phyloP scores from a whole-genome alignment of 2,113 vertebrate genomes.

The Trinectes maculatus region DNA sequence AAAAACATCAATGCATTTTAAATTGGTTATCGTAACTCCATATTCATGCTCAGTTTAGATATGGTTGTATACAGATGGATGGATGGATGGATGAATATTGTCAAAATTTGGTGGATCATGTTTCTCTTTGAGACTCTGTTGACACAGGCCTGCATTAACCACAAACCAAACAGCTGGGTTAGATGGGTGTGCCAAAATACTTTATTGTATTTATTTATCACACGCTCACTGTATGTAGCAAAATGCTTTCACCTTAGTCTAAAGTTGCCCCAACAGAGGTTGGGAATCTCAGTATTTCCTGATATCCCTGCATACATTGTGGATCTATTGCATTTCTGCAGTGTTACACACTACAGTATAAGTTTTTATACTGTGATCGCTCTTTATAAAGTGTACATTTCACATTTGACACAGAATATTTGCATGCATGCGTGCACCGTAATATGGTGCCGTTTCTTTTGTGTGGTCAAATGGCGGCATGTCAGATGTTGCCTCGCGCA shows the following conservation, averaged over 20 bases:
- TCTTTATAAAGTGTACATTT: not conserved
- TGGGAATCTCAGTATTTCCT: no score
- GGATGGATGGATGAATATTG: not conserved
- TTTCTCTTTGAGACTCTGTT: no score
- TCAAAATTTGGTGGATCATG: not conserved
- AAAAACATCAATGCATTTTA: conserved; percentile 26
- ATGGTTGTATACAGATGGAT: conserved; percentile 14
- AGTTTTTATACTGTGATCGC: conserved; percentile 1
- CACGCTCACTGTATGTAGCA: not conserved
- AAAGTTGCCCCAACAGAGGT: not conserved
- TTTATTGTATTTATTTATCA: conserved; percentile 2
- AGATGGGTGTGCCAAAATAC: not conserved
- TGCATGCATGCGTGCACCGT: not conserved
- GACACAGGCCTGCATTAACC: not conserved
- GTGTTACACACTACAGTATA: not conserved
- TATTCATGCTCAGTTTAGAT: conserved; percentile 2
- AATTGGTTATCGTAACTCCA: conserved; percentile 22
- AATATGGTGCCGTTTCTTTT: not conserved
- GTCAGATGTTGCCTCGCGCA: conserved; percentile 40
- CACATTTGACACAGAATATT: not conserved
- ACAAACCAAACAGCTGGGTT: not conserved
- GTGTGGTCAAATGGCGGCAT: not conserved
- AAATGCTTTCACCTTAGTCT: not conserved
- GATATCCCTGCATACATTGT: no score
- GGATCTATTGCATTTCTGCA: no score